Percentiles rank a stretch among this genome's conserved stretches.
Conservation (phyloP, 2,797 vertebrate species). For the Crenichthys baileyi region DNA sequence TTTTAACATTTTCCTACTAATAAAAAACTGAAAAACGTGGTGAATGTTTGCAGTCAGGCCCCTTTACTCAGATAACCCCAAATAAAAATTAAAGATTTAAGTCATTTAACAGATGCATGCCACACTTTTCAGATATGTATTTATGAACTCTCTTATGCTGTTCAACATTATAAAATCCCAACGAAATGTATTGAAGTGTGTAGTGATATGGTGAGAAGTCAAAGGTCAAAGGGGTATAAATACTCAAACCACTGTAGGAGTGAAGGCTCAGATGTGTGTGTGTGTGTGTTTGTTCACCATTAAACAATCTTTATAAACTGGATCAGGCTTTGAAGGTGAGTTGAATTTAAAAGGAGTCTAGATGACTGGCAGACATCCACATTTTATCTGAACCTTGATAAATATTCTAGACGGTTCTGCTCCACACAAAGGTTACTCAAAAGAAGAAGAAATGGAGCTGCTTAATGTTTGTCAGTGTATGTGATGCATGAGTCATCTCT, state of each 20-base stretch:
- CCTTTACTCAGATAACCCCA: no score
- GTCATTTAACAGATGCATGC: not conserved
- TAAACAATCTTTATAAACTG: not conserved
- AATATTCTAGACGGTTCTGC: conserved; percentile 24
- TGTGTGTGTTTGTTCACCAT: not conserved
- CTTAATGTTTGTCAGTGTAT: conserved; percentile 33
- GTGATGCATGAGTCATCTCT: conserved; percentile 38
- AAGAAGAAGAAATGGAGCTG: conserved; percentile 15
- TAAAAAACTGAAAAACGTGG: not conserved
- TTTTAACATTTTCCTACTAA: not conserved
- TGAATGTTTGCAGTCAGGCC: no score
- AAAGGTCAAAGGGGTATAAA: no score
- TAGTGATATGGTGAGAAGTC: no score
- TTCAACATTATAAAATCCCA: no score
- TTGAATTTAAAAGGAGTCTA: not conserved
- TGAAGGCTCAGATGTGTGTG: no score
- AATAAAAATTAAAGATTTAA: not conserved
- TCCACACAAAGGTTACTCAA: conserved; percentile 18
- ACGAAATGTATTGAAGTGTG: no score
- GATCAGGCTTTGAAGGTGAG: not conserved
- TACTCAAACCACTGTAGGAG: no score
- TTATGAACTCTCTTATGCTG: not conserved
- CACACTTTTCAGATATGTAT: not conserved
- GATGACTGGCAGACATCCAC: conserved; percentile 12
- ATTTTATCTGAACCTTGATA: conserved; percentile 5